These are phyloP conservation scores for Lasioglossum leucozonium DNA, from an alignment of 2,888 invertebrate species.

Conservation along the genomic window DNA sequence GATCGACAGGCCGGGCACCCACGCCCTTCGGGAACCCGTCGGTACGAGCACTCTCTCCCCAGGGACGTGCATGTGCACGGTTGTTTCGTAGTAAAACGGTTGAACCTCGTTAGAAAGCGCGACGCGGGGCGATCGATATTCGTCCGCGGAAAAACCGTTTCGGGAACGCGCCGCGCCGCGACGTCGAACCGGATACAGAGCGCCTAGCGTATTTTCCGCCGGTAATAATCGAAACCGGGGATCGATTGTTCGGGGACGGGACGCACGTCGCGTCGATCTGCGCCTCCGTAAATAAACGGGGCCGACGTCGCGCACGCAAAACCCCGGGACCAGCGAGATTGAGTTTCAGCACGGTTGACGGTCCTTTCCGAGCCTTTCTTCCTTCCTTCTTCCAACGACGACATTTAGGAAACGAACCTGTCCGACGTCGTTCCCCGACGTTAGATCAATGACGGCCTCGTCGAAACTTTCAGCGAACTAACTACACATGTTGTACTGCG, in stretches of 20 bases:
- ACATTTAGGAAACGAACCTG: slow-evolving; percentile 64
- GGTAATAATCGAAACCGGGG: slow-evolving; percentile 28
- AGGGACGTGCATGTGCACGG: background rate
- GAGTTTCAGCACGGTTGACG: slow-evolving; percentile 37
- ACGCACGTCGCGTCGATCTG: slow-evolving; percentile 7
- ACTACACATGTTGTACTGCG: background rate
- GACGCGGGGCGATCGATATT: slow-evolving; percentile 26
- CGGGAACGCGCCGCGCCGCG: background rate
- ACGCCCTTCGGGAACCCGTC: background rate
- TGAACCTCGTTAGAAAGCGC: slow-evolving; percentile 8
- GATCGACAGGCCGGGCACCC: background rate
- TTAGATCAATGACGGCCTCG: slow-evolving; percentile 12
- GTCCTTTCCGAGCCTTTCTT: slow-evolving; percentile 36
- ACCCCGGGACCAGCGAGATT: slow-evolving; percentile 32
- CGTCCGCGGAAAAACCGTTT: slow-evolving; percentile 8
- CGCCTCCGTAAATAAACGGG: slow-evolving; percentile 21
- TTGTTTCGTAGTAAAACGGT: background rate
- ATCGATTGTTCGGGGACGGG: slow-evolving; percentile 29
- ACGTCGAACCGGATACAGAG: slow-evolving; percentile 2
- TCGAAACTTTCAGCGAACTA: slow-evolving; percentile 28
- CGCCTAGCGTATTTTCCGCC: slow-evolving; percentile 8
- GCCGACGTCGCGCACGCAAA: slow-evolving; percentile 1
- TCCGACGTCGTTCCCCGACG: slow-evolving; percentile 31
- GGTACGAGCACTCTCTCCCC: background rate
- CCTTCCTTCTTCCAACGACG: slow-evolving; percentile 6